Percentiles rank a stretch among this genome's conserved stretches.
These are phyloP conservation scores for Chloroclystis v-ata DNA, from an alignment of 2,888 invertebrate species.

Conservation along the genomic window DNA sequence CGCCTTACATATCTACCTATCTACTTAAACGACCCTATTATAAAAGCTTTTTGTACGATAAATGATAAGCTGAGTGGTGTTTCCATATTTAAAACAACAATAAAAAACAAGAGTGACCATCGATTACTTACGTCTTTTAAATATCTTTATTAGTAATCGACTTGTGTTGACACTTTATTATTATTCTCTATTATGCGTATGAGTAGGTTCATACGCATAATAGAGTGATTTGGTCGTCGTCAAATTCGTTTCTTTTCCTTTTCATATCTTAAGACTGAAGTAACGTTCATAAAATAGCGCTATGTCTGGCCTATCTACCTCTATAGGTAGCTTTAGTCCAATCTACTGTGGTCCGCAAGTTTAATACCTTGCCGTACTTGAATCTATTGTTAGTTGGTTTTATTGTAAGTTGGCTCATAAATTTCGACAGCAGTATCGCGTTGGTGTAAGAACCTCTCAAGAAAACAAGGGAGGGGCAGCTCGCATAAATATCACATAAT, in stretches of 20 bases:
- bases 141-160: too few relatives aligned
- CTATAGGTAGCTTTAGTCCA: background rate
- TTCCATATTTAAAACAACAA: too few relatives aligned
- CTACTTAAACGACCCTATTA: conserved; percentile 7
- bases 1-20: conserved; percentile 28
- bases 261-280: too few relatives aligned
- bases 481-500: conserved; percentile 63
- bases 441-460: conserved; percentile 43
- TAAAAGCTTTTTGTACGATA: conserved; percentile 1
- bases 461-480: conserved; percentile 42
- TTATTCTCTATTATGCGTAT: too few relatives aligned
- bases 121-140: too few relatives aligned
- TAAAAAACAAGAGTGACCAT: too few relatives aligned
- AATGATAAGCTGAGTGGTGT: background rate
- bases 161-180: too few relatives aligned
- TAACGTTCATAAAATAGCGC: too few relatives aligned
- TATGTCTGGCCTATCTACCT: too few relatives aligned
- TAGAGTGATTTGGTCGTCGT: too few relatives aligned
- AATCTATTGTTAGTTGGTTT: conserved; percentile 16
- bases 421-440: conserved; percentile 47
- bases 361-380: background rate
- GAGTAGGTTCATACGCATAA: too few relatives aligned
- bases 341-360: background rate
- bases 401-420: conserved; percentile 26
- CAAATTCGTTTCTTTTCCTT: too few relatives aligned